These are phyloP conservation scores for Phalanger gymnotis DNA, from an alignment of 2,797 vertebrate species.

Conservation along the genomic window DNA sequence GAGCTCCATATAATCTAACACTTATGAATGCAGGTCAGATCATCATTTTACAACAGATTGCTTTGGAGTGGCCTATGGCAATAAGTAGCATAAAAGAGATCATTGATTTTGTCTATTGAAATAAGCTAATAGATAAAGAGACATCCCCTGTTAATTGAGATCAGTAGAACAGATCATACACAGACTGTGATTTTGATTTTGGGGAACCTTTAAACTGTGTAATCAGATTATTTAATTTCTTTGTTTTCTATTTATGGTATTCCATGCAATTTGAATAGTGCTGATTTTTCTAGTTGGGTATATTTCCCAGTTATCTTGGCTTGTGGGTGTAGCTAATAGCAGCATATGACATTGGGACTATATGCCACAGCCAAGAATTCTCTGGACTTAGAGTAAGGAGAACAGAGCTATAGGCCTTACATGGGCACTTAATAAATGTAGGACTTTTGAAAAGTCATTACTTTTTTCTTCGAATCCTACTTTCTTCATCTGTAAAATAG, in stretches of 20 bases:
- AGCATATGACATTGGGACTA: background rate
- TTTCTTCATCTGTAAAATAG: background rate
- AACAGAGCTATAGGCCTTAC: background rate
- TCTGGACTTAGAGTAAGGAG: background rate
- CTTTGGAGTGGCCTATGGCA: background rate
- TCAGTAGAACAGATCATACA: background rate
- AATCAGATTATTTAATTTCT: background rate
- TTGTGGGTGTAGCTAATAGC: background rate
- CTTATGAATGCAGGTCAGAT: background rate
- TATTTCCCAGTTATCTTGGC: background rate
- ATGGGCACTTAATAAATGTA: background rate
- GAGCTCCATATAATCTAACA: background rate
- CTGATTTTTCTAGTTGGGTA: background rate
- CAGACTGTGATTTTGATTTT: background rate
- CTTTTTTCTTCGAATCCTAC: background rate
- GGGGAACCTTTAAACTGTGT: background rate
- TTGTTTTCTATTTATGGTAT: background rate
- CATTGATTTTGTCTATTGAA: background rate
- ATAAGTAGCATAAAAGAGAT: no score
- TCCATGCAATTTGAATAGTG: background rate
- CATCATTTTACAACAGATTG: background rate
- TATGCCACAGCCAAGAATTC: no score
- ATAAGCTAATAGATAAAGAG: background rate
- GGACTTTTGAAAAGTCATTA: background rate
- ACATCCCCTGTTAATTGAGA: background rate